Evolutionary conservation across 2,888 invertebrate species (phyloP), one percentile per base, ranked within the genome.

Genomic region (Linnaemya vulpina): DNA sequence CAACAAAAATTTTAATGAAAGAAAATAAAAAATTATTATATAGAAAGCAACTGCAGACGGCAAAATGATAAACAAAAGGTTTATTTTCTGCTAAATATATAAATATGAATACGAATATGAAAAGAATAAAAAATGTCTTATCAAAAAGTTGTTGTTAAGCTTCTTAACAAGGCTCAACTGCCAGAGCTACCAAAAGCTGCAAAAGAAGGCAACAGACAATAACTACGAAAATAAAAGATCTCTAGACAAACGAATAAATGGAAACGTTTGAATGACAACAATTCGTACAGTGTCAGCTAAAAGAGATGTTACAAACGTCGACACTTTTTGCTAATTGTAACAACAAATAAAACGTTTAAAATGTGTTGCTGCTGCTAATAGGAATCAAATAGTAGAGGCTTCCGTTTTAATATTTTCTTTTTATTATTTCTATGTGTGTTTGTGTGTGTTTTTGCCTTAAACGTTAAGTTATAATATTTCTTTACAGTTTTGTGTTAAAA

Each of bases 21-120:
- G 17, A 46, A 35, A 49, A 46, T 10, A 40, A 46, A 30, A 9
- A 17, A 38, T 22, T 22, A 22, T 15, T 30, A 65, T n/a, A 60
- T 20, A 30, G 3, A 43, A 43, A 25, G 22, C 5, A 35, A 63
- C 22, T 65, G 7, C 25, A 65, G 17, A 1, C 13, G 5, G n/a
- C 15, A 38, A 15, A 20, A 62, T n/a, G 9, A 58, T 25, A 63
- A 55, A 76, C 17, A 76, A 80, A 76, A 75, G 76, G 43, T 83
- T 78, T 70, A 70, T 75, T 83, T 83, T 78, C 62, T 83, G 74
- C 74, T 74, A 70, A 79, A 78, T 68, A 53, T 43, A 63, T 40
- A 83, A 62, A 68, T 53, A 49, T 74, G 43, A 63, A 70, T 83
- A 51, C 58, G 63, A 30, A n/a, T n/a, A n/a, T n/a, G n/a, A n/a